These are phyloP conservation scores for Kryphioiulus occultus DNA, from an alignment of 2,888 invertebrate species.

Conservation along the genomic window DNA sequence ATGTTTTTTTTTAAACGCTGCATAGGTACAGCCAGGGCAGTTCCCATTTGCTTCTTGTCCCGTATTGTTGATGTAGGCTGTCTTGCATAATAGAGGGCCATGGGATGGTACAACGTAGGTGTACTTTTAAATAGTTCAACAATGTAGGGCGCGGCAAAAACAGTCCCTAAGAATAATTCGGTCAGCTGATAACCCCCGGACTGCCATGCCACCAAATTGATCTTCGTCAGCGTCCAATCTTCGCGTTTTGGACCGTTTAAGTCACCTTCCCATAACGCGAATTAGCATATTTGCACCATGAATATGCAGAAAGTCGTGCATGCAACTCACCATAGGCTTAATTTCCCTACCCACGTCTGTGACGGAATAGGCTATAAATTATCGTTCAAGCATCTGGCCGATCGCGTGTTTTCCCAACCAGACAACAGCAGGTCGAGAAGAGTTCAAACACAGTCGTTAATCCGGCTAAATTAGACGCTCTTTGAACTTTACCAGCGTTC, in stretches of 20 bases:
- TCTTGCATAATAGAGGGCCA: background rate
- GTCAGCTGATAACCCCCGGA: too few species aligned
- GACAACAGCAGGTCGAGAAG: background rate
- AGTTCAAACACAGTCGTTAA: background rate
- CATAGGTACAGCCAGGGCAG: background rate
- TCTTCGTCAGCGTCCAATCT: background rate
- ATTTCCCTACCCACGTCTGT: background rate
- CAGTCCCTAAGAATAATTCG: too few species aligned
- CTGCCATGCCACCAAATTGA: background rate
- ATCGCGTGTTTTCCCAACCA: background rate
- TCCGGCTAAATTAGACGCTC: background rate
- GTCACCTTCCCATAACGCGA: background rate
- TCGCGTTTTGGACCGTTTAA: background rate
- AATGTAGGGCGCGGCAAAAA: too few species aligned
- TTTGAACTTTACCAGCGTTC: background rate
- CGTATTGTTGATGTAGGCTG: background rate
- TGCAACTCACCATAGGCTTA: background rate
- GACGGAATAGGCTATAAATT: too few species aligned
- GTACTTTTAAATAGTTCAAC: background rate
- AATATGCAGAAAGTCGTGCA: background rate
- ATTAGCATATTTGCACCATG: background rate
- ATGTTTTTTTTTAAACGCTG: background rate
- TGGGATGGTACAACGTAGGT: background rate
- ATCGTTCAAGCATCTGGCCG: background rate
- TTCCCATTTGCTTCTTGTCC: background rate